These are phyloP conservation scores for Altica lythri DNA, from an alignment of 2,888 invertebrate genomes.

Conservation along the genomic window DNA sequence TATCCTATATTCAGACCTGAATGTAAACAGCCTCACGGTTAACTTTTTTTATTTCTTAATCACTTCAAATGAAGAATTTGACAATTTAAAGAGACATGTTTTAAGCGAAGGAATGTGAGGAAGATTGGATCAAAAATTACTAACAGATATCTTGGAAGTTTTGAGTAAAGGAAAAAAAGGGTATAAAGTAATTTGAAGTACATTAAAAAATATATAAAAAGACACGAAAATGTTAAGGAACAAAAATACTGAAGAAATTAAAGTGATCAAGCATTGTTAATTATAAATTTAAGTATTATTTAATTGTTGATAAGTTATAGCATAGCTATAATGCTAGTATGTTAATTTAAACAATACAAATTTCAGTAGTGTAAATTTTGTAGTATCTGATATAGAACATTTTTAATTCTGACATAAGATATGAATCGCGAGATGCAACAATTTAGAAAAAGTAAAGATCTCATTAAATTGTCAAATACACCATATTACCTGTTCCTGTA, in stretches of 20 bases:
- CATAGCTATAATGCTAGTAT: too few relatives aligned
- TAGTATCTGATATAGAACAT: too few relatives aligned
- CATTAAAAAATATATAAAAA: too few relatives aligned
- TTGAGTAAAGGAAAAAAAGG: too few relatives aligned
- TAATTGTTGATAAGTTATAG: too few relatives aligned
- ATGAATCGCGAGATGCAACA: not conserved
- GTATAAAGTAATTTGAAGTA: too few relatives aligned
- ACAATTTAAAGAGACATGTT: slow-evolving; percentile 8
- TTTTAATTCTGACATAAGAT: not conserved
- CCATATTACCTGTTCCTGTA: slow-evolving; percentile 15
- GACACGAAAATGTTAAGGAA: too few relatives aligned
- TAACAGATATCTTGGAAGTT: not conserved
- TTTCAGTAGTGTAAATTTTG: too few relatives aligned
- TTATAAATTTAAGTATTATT: too few relatives aligned
- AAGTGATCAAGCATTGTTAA: too few relatives aligned
- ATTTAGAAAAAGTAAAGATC: not conserved
- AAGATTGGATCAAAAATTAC: not conserved
- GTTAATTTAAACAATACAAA: too few relatives aligned
- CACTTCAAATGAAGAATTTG: slow-evolving; percentile 16
- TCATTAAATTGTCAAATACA: slow-evolving; percentile 19
- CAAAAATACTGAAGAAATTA: too few relatives aligned
- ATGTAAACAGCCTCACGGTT: slow-evolving; percentile 28
- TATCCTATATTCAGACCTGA: slow-evolving; percentile 38
- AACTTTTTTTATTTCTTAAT: slow-evolving; percentile 10
- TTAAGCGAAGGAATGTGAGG: not conserved